Evolutionary conservation across 1,140 invertebrate species (phyloP).

Genomic region (Bombus haemorrhoidalis): DNA sequence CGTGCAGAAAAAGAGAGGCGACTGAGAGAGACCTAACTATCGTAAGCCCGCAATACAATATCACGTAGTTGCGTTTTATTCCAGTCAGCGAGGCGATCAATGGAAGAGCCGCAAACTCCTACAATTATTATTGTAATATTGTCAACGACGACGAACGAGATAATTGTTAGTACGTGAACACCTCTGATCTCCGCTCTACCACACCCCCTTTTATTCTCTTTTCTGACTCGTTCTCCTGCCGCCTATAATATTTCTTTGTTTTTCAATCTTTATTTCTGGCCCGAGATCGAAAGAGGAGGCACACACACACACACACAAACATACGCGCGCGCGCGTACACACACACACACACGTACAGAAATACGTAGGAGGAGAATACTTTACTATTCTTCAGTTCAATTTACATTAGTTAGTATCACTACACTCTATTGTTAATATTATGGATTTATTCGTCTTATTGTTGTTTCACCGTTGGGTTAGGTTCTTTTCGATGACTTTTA

Average conservation of each 20-base stretch:
- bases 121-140: constrained; percentile 44
- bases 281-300: neutral
- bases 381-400: constrained; percentile 56
- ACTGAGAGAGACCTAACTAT: constrained; percentile 58
- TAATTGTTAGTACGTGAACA: constrained; percentile 25
- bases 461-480: constrained; percentile 62
- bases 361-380: constrained; percentile 27
- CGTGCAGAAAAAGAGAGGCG: constrained; percentile 29
- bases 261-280: neutral
- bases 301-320: neutral
- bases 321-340: too few species aligned
- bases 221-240: constrained; percentile 37
- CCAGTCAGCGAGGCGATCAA: constrained; percentile 43
- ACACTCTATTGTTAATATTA: constrained; percentile 58
- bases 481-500: constrained; percentile 53
- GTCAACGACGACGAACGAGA: constrained; percentile 7
- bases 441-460: constrained; percentile 50
- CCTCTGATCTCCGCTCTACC: constrained; percentile 56
- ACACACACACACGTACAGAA: neutral
- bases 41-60: constrained; percentile 38
- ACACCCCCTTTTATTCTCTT: constrained; percentile 49
- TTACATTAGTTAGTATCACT: constrained; percentile 58
- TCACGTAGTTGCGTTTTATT: constrained; percentile 55
- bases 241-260: constrained; percentile 3
- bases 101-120: constrained; percentile 25